Conservation (phyloP, 2,888 invertebrate species). For the Lomographa bimaculata region DNA sequence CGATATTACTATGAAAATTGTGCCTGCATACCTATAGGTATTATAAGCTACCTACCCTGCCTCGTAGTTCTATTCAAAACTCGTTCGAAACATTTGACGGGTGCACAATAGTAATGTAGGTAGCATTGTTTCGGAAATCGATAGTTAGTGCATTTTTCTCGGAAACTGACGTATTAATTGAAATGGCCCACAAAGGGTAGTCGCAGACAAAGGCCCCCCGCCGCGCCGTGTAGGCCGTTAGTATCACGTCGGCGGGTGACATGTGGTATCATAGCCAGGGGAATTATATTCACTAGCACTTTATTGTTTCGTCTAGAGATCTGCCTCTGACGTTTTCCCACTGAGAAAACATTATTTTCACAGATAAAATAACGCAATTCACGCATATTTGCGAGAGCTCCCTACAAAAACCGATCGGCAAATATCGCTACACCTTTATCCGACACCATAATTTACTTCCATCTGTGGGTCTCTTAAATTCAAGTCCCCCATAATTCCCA, state of each 20-base stretch:
- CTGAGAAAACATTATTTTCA: not conserved
- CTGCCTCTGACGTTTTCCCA: slow-evolving; percentile 24
- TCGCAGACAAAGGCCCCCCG: slow-evolving; percentile 49
- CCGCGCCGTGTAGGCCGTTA: slow-evolving; percentile 36
- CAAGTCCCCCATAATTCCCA: slow-evolving; percentile 34
- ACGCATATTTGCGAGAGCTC: not conserved
- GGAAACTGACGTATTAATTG: slow-evolving; percentile 61
- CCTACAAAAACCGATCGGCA: slow-evolving; percentile 9
- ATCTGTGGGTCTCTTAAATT: slow-evolving; percentile 26
- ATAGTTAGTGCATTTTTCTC: slow-evolving; percentile 42
- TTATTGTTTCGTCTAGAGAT: slow-evolving; percentile 28
- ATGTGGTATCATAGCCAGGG: slow-evolving; percentile 45
- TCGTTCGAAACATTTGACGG: slow-evolving; percentile 33
- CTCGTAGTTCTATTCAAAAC: slow-evolving; percentile 17
- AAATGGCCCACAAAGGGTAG: slow-evolving; percentile 61
- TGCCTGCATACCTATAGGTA: too few species aligned
- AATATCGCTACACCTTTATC: slow-evolving; percentile 16
- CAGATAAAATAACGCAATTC: too few species aligned
- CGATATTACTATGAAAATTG: too few species aligned
- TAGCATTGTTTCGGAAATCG: slow-evolving; percentile 38
- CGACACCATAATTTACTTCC: slow-evolving; percentile 24
- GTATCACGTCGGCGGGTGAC: slow-evolving; percentile 43
- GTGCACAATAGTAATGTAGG: slow-evolving; percentile 38
- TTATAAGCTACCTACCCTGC: too few species aligned
- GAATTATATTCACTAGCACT: slow-evolving; percentile 40